These are phyloP conservation scores for Spinus olivaceus DNA, from an alignment of 2,797 vertebrate genomes.

Conservation along the genomic window DNA sequence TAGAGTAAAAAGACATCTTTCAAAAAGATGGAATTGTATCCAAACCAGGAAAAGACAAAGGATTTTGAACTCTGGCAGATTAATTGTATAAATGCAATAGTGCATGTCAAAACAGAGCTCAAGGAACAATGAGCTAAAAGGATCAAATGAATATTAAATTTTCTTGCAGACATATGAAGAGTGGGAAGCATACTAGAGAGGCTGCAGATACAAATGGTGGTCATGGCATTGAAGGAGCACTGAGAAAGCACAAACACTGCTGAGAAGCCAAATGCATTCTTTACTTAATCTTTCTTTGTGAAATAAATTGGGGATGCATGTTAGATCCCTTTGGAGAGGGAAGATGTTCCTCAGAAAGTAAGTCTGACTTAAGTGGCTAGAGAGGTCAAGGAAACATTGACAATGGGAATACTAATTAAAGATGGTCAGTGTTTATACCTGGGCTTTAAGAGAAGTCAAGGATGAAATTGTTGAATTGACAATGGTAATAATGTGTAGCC, in stretches of 20 bases:
- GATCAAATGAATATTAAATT: conserved; percentile 22
- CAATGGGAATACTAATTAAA: background rate
- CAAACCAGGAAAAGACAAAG: background rate
- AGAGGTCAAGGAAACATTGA: background rate
- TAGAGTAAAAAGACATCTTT: conserved; percentile 13
- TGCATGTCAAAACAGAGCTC: background rate
- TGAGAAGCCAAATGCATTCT: background rate
- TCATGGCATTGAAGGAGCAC: background rate
- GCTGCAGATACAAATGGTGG: background rate
- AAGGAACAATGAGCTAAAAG: conserved; percentile 12
- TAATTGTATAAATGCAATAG: conserved; percentile 19
- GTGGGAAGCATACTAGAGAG: background rate
- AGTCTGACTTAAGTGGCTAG: background rate
- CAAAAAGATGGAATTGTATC: background rate
- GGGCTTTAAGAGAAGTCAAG: background rate
- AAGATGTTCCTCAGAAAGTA: background rate
- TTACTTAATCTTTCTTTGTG: background rate
- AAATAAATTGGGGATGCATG: background rate
- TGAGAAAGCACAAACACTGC: background rate
- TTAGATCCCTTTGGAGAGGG: background rate
- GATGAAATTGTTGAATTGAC: background rate
- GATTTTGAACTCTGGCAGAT: background rate
- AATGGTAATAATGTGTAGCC: background rate
- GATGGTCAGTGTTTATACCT: background rate
- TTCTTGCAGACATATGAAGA: background rate